phyloP scores from a whole-genome alignment of 1,140 invertebrate genomes.

The Lepidostoma basale region DNA sequence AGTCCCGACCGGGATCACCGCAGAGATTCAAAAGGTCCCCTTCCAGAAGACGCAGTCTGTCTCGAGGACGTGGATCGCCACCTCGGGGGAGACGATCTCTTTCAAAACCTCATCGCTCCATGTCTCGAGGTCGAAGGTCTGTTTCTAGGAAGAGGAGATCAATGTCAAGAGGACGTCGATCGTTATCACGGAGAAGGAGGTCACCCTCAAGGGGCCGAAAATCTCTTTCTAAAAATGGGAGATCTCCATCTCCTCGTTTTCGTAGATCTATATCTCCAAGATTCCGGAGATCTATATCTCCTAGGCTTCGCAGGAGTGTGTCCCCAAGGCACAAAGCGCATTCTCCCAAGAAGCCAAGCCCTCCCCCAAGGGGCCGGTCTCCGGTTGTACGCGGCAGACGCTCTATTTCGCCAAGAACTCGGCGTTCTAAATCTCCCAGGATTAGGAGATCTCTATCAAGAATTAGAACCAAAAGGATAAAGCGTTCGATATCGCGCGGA shows the following conservation, averaged over 20 bases:
- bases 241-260: slow-evolving; percentile 41
- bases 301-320: slow-evolving; percentile 22
- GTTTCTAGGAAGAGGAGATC: slow-evolving; percentile 20
- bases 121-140: slow-evolving; percentile 46
- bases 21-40: slow-evolving; percentile 44
- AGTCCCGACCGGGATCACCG: slow-evolving; percentile 30
- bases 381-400: slow-evolving; percentile 33
- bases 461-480: slow-evolving; percentile 52
- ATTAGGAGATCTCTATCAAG: slow-evolving; percentile 51
- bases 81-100: slow-evolving; percentile 47
- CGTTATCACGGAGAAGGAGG: slow-evolving; percentile 42
- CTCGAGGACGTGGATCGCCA: slow-evolving; percentile 48
- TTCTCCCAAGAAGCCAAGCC: slow-evolving; percentile 34
- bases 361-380: slow-evolving; percentile 35
- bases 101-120: slow-evolving; percentile 43
- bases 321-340: slow-evolving; percentile 38
- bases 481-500: slow-evolving; percentile 48
- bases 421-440: slow-evolving; percentile 42
- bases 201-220: slow-evolving; percentile 42
- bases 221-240: slow-evolving; percentile 47
- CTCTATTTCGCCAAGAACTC: slow-evolving; percentile 28
- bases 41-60: slow-evolving; percentile 48
- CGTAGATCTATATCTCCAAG: slow-evolving; percentile 26
- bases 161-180: slow-evolving; percentile 35
- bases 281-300: slow-evolving; percentile 29